Conservation (phyloP, 2,888 invertebrate species). For the Oconnorella tubifera region DNA sequence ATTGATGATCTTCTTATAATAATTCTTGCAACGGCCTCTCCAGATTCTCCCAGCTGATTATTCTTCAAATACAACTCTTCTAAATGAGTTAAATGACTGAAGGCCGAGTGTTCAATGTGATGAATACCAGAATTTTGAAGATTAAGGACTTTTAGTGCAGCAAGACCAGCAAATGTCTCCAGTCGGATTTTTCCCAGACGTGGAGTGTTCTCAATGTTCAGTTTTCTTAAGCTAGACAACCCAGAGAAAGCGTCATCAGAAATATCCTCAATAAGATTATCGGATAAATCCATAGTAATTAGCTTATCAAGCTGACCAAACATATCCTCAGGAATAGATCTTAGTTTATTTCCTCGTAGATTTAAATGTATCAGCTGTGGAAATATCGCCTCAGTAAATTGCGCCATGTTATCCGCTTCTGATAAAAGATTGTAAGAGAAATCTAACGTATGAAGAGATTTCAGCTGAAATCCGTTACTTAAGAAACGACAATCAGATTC, state of each 20-base stretch:
- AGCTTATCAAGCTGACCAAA: conserved; percentile 17
- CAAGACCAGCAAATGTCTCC: conserved; percentile 17
- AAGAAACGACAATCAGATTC: conserved; percentile 23
- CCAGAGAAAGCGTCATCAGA: conserved; percentile 11
- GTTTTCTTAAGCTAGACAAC: conserved; percentile 13
- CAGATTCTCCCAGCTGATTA: conserved; percentile 21
- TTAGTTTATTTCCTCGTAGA: conserved; percentile 16
- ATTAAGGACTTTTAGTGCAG: conserved; percentile 17
- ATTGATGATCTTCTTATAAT: conserved; percentile 19
- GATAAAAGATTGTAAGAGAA: conserved; percentile 22
- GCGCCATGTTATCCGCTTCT: conserved; percentile 10
- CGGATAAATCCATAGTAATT: conserved; percentile 19
- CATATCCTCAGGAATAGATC: conserved; percentile 7
- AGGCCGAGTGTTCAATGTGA: conserved; percentile 20
- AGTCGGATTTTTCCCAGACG: conserved; percentile 16
- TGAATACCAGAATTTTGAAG: conserved; percentile 19
- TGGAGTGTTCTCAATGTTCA: conserved; percentile 20
- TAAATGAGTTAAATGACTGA: conserved; percentile 18
- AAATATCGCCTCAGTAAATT: conserved; percentile 14
- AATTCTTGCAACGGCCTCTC: conserved; percentile 12
- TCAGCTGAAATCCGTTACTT: conserved; percentile 5
- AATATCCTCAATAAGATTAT: conserved; percentile 22
- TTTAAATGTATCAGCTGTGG: conserved; percentile 16
- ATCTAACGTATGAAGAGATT: conserved; percentile 20
- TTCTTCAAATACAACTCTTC: conserved; percentile 22